A percentile compares a stretch with the other conserved stretches of the same genome.
These are phyloP conservation scores for Chrysochloris asiatica DNA, from an alignment of 2,113 vertebrate genomes.

Conservation along the genomic window DNA sequence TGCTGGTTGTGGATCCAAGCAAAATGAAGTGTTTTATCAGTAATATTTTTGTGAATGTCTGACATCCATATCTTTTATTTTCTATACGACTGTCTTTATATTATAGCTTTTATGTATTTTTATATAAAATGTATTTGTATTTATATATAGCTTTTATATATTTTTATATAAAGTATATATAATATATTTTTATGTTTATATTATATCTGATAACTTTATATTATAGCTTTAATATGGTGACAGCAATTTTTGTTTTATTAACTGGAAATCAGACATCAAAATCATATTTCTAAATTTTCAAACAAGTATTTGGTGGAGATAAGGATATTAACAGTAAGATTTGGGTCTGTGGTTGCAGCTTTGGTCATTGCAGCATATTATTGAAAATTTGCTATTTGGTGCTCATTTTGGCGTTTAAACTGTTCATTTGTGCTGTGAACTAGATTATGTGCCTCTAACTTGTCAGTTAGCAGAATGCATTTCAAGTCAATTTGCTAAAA, in stretches of 20 bases:
- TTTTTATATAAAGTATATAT: too few relatives aligned
- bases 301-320: conserved; percentile 13
- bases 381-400: conserved; percentile 50
- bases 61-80: too few relatives aligned
- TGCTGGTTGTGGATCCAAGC: too few relatives aligned
- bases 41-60: too few relatives aligned
- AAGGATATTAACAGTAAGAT: background rate
- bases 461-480: conserved; percentile 81
- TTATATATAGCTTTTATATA: too few relatives aligned
- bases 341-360: background rate
- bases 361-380: background rate
- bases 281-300: conserved; percentile 28
- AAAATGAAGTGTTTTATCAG: too few relatives aligned
- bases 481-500: conserved; percentile 85
- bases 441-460: conserved; percentile 79
- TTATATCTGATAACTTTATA: too few relatives aligned
- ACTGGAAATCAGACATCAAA: background rate
- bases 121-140: too few relatives aligned
- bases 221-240: background rate
- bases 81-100: too few relatives aligned
- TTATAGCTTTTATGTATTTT: too few relatives aligned
- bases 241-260: conserved; percentile 49
- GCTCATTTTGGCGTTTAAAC: conserved; percentile 75
- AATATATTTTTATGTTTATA: too few relatives aligned
- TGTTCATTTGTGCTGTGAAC: conserved; percentile 81